Evolutionary conservation across 2,888 invertebrate genomes (phyloP).

Genomic region (Epicampocera succincta): DNA sequence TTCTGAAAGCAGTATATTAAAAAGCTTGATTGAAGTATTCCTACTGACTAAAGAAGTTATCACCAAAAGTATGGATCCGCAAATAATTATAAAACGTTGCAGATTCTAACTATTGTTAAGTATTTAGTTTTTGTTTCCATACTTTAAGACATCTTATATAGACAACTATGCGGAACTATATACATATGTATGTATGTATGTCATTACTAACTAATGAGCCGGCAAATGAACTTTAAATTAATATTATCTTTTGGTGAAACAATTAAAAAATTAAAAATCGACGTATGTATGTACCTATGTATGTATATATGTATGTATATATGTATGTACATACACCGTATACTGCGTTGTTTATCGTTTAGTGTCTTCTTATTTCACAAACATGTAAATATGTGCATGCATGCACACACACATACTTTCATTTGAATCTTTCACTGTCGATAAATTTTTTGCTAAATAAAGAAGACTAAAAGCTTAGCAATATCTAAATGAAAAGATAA

Average conservation of each 20-base stretch:
- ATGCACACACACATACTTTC: neutral
- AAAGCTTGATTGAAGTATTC: too few relatives aligned
- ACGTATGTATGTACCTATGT: neutral
- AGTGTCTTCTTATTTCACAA: neutral
- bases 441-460: neutral
- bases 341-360: neutral
- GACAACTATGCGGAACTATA: too few relatives aligned
- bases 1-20: too few relatives aligned
- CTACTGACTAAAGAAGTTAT: too few relatives aligned
- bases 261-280: neutral
- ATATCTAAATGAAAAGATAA: neutral
- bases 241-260: neutral
- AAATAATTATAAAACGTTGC: too few relatives aligned
- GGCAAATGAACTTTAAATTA: constrained; percentile 16
- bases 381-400: too few relatives aligned
- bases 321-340: neutral
- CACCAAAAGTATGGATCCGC: too few relatives aligned
- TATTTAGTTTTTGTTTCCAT: too few relatives aligned
- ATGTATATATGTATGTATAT: too few relatives aligned
- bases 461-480: neutral
- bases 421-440: neutral
- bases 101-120: too few relatives aligned
- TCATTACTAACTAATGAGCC: neutral
- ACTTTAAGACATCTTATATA: too few relatives aligned
- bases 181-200: too few relatives aligned